Percentiles rank a stretch among this genome's conserved stretches.
These are phyloP conservation scores for Cloeon dipterum DNA, from an alignment of 2,888 invertebrate genomes.

Conservation along the genomic window DNA sequence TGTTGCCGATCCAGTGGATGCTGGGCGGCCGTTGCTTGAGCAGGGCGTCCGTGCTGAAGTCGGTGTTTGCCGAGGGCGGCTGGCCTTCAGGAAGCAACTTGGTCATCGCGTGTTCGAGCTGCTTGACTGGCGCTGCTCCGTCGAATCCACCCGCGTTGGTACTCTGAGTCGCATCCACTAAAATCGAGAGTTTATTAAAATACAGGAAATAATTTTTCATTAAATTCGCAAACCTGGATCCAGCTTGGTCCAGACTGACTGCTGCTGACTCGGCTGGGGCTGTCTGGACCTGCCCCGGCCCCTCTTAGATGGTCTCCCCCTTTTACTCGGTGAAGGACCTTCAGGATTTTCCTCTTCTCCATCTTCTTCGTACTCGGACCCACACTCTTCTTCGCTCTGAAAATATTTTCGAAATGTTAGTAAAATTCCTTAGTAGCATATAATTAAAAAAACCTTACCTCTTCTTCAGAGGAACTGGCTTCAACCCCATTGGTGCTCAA, in stretches of 20 bases:
- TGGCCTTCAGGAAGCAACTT: slow-evolving; percentile 44
- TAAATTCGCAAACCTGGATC: no score
- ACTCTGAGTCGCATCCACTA: not conserved
- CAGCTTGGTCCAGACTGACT: slow-evolving; percentile 11
- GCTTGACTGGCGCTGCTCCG: slow-evolving; percentile 49
- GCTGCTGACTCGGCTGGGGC: slow-evolving; percentile 24
- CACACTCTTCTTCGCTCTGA: slow-evolving; percentile 1
- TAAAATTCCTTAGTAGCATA: no score
- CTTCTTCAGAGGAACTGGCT: no score
- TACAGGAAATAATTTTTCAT: no score
- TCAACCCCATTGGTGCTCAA: no score
- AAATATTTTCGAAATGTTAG: no score
- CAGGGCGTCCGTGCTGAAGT: slow-evolving; percentile 56
- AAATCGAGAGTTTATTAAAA: no score
- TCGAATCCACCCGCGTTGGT: slow-evolving; percentile 7
- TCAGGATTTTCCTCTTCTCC: slow-evolving; percentile 16
- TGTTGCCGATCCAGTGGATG: slow-evolving; percentile 77
- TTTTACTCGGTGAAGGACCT: slow-evolving; percentile 24
- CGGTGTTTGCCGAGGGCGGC: slow-evolving; percentile 22
- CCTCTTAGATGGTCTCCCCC: slow-evolving; percentile 4
- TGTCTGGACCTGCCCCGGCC: slow-evolving; percentile 26
- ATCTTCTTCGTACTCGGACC: slow-evolving; percentile 1
- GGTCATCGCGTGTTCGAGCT: slow-evolving; percentile 90
- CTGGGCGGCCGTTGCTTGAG: slow-evolving; percentile 50
- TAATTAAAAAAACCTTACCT: no score